phyloP scores from a whole-genome alignment of 1,140 invertebrate genomes.

The Dendrolimus kikuchii region DNA sequence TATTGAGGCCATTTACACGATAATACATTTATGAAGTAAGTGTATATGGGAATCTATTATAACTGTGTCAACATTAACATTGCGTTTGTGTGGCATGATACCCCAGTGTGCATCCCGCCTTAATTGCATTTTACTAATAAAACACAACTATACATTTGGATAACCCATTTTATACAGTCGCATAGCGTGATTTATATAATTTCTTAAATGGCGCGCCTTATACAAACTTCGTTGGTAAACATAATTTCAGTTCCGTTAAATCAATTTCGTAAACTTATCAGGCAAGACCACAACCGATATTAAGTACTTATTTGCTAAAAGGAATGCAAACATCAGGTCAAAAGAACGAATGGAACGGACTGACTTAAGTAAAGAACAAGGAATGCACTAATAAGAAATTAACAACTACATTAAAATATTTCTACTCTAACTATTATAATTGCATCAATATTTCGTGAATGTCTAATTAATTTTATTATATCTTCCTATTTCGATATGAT shows the following conservation, averaged over 20 bases:
- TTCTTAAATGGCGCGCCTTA: conserved; percentile 2
- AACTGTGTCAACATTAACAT: too few species aligned
- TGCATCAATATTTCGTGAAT: conserved; percentile 2
- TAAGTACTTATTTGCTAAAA: conserved; percentile 72
- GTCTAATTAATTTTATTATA: neutral
- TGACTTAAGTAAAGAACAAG: conserved; percentile 22
- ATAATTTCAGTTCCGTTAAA: conserved; percentile 68
- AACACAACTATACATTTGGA: too few species aligned
- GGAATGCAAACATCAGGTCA: conserved; percentile 64
- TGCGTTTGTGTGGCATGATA: too few species aligned
- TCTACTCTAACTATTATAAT: conserved; percentile 9
- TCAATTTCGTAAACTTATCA: conserved; percentile 69
- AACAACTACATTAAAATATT: conserved; percentile 18
- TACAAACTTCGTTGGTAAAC: conserved; percentile 72
- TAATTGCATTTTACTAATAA: too few species aligned
- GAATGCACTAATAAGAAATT: conserved; percentile 21
- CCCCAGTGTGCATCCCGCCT: too few species aligned
- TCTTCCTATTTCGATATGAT: neutral
- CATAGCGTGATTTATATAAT: too few species aligned
- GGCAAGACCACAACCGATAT: conserved; percentile 74
- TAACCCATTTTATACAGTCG: too few species aligned
- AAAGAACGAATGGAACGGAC: conserved; percentile 32
- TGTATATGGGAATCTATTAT: too few species aligned
- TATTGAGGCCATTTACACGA: too few species aligned
- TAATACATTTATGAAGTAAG: too few species aligned